These are phyloP conservation scores for Mythimna impura DNA, from an alignment of 2,888 invertebrate genomes.

Conservation along the genomic window DNA sequence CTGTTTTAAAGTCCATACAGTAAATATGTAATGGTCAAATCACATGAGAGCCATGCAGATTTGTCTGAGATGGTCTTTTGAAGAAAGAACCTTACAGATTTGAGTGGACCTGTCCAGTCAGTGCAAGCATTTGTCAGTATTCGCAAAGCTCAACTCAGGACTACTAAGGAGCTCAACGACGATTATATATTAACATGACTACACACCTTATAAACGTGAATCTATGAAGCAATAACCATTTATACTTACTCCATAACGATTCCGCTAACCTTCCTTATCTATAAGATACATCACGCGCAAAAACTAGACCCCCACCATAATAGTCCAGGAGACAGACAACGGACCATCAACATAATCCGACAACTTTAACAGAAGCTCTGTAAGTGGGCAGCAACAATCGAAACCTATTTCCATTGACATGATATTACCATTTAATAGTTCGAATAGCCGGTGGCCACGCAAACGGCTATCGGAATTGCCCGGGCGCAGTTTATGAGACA, in stretches of 20 bases:
- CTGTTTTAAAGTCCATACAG: too few relatives aligned
- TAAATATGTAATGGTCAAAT: too few relatives aligned
- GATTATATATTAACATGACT: too few relatives aligned
- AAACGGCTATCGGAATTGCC: constrained; percentile 79
- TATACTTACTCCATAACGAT: constrained; percentile 4
- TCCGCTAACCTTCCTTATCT: constrained; percentile 28
- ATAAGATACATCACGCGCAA: constrained; percentile 24
- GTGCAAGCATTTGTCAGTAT: too few relatives aligned
- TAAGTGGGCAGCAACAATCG: constrained; percentile 62
- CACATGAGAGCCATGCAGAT: too few relatives aligned
- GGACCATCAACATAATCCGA: constrained; percentile 62
- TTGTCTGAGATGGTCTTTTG: too few relatives aligned
- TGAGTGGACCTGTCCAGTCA: too few relatives aligned
- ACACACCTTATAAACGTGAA: not conserved
- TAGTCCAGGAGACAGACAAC: constrained; percentile 51
- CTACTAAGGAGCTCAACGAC: too few relatives aligned
- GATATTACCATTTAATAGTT: constrained; percentile 68
- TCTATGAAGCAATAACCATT: constrained; percentile 22
- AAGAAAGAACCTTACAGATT: too few relatives aligned
- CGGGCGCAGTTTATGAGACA: constrained; percentile 88
- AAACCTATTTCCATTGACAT: constrained; percentile 64
- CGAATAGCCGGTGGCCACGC: constrained; percentile 69
- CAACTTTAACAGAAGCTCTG: constrained; percentile 51
- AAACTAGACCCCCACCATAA: constrained; percentile 44
- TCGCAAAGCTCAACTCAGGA: too few relatives aligned